phyloP scores from a whole-genome alignment of 2,797 vertebrate species.

The Pachyuromys duprasi region DNA sequence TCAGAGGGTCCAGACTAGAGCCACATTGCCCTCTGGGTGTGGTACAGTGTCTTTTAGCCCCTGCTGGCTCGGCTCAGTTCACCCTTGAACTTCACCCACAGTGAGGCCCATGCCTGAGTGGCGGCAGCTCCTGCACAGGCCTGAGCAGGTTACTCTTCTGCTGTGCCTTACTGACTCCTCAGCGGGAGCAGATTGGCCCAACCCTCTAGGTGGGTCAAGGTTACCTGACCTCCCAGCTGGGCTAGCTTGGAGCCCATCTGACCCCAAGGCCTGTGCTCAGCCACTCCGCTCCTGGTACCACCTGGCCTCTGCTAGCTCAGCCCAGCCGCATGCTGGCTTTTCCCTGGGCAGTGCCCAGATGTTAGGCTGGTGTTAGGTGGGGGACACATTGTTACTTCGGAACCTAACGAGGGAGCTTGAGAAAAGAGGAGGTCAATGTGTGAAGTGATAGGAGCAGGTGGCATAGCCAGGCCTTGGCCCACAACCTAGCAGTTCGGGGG shows the following conservation, averaged over 20 bases:
- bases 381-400: neutral
- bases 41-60: neutral
- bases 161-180: neutral
- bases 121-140: neutral
- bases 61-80: neutral
- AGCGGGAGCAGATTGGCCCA: neutral
- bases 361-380: neutral
- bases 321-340: neutral
- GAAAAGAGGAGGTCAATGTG: neutral
- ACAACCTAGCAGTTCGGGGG: conserved; percentile 13
- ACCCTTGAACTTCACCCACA: neutral
- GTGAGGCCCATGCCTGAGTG: neutral
- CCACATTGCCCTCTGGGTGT: neutral
- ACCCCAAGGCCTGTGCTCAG: neutral
- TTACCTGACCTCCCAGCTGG: neutral
- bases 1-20: neutral
- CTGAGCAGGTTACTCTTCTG: neutral
- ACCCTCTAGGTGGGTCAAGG: neutral
- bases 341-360: neutral
- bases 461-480: neutral
- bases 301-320: neutral
- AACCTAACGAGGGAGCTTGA: neutral
- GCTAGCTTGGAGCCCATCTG: neutral
- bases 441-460: neutral
- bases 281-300: neutral